Conservation (phyloP, 2,113 vertebrate species). For the Brachirus orientalis region DNA sequence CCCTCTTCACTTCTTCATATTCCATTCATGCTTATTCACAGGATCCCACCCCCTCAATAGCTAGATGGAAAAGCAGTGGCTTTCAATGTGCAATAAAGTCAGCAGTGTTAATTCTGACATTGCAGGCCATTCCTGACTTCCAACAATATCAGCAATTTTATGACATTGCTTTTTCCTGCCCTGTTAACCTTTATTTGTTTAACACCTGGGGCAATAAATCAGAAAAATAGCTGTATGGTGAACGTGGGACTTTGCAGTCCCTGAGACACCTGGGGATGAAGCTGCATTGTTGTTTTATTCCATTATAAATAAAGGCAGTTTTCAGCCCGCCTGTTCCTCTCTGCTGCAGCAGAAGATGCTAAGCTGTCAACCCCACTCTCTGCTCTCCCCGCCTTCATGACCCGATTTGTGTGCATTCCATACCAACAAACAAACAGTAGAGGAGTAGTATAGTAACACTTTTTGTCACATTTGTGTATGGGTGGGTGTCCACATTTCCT, state of each 20-base stretch:
- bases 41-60: slow-evolving; percentile 10
- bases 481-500: background rate
- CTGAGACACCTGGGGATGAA: slow-evolving; percentile 47
- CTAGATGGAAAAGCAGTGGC: background rate
- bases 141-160: slow-evolving; percentile 3
- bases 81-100: slow-evolving; percentile 44
- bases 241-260: slow-evolving; percentile 9
- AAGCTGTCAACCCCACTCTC: slow-evolving; percentile 47
- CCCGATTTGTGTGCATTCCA: slow-evolving; percentile 29
- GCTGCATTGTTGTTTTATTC: slow-evolving; percentile 59
- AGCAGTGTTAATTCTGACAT: slow-evolving; percentile 43
- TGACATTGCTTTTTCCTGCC: slow-evolving; percentile 14
- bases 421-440: slow-evolving; percentile 11
- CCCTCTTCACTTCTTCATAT: background rate
- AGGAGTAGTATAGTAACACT: background rate
- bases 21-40: slow-evolving; percentile 18
- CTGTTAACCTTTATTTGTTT: slow-evolving; percentile 36
- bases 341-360: slow-evolving; percentile 46
- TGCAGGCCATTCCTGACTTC: slow-evolving; percentile 23
- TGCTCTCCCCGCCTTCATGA: slow-evolving; percentile 27
- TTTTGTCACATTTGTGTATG: slow-evolving; percentile 6
- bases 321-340: slow-evolving; percentile 70
- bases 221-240: slow-evolving; percentile 21
- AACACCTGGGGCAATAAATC: slow-evolving; percentile 51
- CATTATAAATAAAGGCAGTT: slow-evolving; percentile 74